Percentiles rank a stretch among this genome's conserved stretches.
phyloP scores from a whole-genome alignment of 1,140 invertebrate species.

The Theocolax elegans region DNA sequence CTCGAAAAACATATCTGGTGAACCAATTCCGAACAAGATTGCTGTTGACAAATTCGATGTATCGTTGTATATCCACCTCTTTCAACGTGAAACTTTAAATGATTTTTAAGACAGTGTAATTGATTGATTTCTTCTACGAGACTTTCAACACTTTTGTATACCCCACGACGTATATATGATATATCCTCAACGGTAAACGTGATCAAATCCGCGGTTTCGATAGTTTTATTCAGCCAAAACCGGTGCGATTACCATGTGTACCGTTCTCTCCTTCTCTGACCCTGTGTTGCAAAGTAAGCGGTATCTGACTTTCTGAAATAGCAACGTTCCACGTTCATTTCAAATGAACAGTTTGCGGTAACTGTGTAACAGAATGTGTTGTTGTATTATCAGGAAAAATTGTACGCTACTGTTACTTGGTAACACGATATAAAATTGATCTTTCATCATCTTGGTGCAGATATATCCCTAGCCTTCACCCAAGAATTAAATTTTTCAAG shows the following conservation, averaged over 20 bases:
- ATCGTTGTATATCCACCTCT: not conserved
- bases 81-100: too few relatives aligned
- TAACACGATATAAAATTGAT: too few relatives aligned
- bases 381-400: constrained; percentile 27
- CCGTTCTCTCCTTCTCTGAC: not conserved
- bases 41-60: not conserved
- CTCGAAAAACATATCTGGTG: not conserved
- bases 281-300: not conserved
- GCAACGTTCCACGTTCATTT: not conserved
- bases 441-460: too few relatives aligned
- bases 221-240: not conserved
- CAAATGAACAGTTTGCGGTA: constrained; percentile 13
- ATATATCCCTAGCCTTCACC: too few relatives aligned
- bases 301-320: not conserved
- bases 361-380: constrained; percentile 32
- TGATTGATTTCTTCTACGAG: not conserved
- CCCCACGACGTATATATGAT: not conserved
- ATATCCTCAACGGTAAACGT: not conserved
- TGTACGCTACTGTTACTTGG: constrained; percentile 30
- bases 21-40: too few relatives aligned
- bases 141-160: too few relatives aligned
- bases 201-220: not conserved
- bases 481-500: too few relatives aligned
- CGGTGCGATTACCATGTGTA: not conserved
- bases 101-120: not conserved